Percentiles rank a stretch among this genome's conserved stretches.
phyloP scores from a whole-genome alignment of 2,888 invertebrate genomes.

The Thumatha senex region DNA sequence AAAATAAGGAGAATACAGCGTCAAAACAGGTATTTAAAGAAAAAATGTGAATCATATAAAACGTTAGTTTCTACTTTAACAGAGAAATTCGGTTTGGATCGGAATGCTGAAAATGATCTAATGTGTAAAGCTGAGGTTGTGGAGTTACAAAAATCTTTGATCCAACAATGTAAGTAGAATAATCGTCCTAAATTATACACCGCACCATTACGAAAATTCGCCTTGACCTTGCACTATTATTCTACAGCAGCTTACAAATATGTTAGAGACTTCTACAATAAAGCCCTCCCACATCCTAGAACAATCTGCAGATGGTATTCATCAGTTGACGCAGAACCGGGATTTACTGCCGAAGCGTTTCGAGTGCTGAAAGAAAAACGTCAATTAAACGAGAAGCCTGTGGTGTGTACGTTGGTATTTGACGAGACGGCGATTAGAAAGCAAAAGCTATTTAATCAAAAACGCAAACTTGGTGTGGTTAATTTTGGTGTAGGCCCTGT shows the following conservation, averaged over 20 bases:
- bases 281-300: conserved; percentile 30
- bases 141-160: not conserved
- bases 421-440: conserved; percentile 22
- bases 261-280: conserved; percentile 25
- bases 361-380: not conserved
- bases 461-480: not conserved
- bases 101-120: not conserved
- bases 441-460: conserved; percentile 9
- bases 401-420: conserved; percentile 18
- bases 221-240: not conserved
- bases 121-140: too few relatives aligned
- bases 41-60: not conserved
- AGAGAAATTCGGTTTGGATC: not conserved
- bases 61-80: not conserved
- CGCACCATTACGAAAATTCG: not conserved
- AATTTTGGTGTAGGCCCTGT: not conserved
- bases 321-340: conserved; percentile 21
- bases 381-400: not conserved
- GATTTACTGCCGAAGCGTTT: conserved; percentile 9
- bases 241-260: conserved; percentile 15
- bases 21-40: not conserved
- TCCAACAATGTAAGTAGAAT: not conserved
- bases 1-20: not conserved
- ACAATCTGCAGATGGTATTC: conserved; percentile 29
- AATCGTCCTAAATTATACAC: not conserved